Evolutionary conservation across 2,797 vertebrate species (phyloP).

Genomic region (Channa striata): DNA sequence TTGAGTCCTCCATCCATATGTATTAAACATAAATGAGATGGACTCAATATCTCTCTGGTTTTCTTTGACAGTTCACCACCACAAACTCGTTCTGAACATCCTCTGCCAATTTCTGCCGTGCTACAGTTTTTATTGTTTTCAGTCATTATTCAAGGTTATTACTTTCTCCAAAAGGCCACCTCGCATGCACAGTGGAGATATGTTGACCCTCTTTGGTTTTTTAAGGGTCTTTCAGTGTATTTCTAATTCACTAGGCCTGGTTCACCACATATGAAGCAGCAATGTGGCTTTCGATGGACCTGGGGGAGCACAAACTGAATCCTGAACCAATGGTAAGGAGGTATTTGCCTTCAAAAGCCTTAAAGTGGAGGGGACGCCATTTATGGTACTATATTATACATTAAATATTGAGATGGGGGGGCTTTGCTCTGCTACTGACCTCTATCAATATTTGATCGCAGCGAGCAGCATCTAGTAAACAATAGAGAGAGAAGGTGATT

Average conservation of each 20-base stretch:
- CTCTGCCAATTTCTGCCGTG: conserved; percentile 18
- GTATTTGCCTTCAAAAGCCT: conserved; percentile 67
- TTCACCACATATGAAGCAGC: conserved; percentile 68
- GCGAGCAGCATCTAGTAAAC: conserved; percentile 76
- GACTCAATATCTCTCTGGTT: conserved; percentile 71
- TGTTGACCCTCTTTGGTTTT: conserved; percentile 66
- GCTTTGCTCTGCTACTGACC: conserved; percentile 73
- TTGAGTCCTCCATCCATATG: conserved; percentile 65
- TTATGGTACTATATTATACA: conserved; percentile 79
- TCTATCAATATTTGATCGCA: conserved; percentile 76
- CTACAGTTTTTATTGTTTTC: conserved; percentile 39
- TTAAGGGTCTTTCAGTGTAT: conserved; percentile 64
- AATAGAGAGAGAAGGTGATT: conserved; percentile 59
- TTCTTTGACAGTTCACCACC: conserved; percentile 54
- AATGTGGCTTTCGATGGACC: conserved; percentile 70
- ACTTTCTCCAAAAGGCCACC: conserved; percentile 72
- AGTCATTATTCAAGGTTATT: conserved; percentile 79
- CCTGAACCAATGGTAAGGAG: conserved; percentile 45
- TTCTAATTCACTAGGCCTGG: conserved; percentile 73
- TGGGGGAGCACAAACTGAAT: conserved; percentile 69
- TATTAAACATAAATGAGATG: conserved; percentile 82
- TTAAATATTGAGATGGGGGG: conserved; percentile 80
- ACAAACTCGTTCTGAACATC: conserved; percentile 37
- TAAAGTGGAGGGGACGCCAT: conserved; percentile 67
- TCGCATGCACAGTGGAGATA: conserved; percentile 69